Evolutionary conservation across 2,797 vertebrate genomes (phyloP), one percentile per base, ranked within the genome.

Genomic region (Rhyacichthys aspro): DNA sequence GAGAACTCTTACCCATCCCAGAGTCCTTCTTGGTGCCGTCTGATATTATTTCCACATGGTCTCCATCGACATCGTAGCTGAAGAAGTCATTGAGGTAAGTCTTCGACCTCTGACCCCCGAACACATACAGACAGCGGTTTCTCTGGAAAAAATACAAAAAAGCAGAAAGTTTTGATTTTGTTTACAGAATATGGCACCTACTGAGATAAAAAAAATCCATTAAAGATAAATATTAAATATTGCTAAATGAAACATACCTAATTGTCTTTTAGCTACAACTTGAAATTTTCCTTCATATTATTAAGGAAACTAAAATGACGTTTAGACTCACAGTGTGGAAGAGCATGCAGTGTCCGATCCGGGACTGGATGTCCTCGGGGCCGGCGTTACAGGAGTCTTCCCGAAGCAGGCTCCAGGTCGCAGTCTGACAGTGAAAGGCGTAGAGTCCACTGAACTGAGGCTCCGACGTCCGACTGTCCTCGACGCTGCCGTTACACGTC

Each of bases 61-160:
- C 95, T 14, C 91, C 94, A 28, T 99, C 98, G 49, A 99, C 98
- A 11, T 99, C 96, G 0, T 99, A 99, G 82, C 98, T 99, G 88
- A 99, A 99, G 92, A 99, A 99, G 83, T 99, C 98, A 7, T 99
- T 99, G 76, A 99, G 93, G 34, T 99, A 99, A 0, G 98, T 99
- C 90, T 99, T 99, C 0, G 98, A 98, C 80, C 97, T 90, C 82
- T 99, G 98, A 63, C 98, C 98, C 49, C 98, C 97, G 55, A 99
- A 99, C 9, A 99, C 97, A 1, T 98, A 99, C 2, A 99, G 87
- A 55, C 95, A 98, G 67, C 96, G 96, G 77, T 99, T 99, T 91
- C 96, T 98, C 98, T 99, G 79, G 15, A 11, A 43, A 9, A 18
- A 72, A 19, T 11, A 43, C n/a, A 16, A 9, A n/a, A 43, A 43